A percentile compares a stretch with the other conserved stretches of the same genome.
These are phyloP conservation scores for Microtus ochrogaster DNA, from an alignment of 2,113 vertebrate genomes.

Conservation along the genomic window DNA sequence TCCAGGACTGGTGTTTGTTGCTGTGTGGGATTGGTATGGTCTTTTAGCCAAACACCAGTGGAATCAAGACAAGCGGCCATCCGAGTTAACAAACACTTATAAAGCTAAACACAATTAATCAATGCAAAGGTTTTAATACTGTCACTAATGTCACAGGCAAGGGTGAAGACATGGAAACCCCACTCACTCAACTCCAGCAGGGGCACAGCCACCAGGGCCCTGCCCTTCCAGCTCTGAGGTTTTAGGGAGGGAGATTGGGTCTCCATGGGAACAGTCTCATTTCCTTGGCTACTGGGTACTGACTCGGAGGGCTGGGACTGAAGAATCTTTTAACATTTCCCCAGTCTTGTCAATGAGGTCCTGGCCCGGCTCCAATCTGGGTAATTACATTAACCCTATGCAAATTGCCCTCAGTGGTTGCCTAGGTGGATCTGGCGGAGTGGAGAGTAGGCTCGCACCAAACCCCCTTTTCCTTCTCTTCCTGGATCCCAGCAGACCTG, in stretches of 20 bases:
- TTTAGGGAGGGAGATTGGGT: not conserved
- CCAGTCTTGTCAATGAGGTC: conserved; percentile 49
- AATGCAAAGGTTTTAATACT: not conserved
- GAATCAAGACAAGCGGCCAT: not conserved
- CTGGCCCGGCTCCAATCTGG: conserved; percentile 72
- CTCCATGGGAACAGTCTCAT: conserved; percentile 37
- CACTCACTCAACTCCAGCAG: not conserved
- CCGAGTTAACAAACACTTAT: not conserved
- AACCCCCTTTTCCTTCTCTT: not conserved
- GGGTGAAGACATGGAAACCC: not conserved
- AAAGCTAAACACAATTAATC: not conserved
- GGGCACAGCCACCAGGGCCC: no score
- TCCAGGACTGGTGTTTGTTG: not conserved
- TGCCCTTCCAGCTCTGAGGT: not conserved
- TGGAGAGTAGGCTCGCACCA: not conserved
- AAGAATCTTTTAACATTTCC: conserved; percentile 44
- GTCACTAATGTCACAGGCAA: not conserved
- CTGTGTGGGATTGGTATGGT: not conserved
- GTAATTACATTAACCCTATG: conserved; percentile 72
- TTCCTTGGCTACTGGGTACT: conserved; percentile 9
- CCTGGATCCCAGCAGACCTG: not conserved
- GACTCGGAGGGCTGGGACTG: not conserved
- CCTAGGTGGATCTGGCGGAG: not conserved
- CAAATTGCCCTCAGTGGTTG: conserved; percentile 64
- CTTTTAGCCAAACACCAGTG: conserved; percentile 13